Evolutionary conservation across 2,113 vertebrate species (phyloP).

Genomic region (Nothoprocta perdicaria): DNA sequence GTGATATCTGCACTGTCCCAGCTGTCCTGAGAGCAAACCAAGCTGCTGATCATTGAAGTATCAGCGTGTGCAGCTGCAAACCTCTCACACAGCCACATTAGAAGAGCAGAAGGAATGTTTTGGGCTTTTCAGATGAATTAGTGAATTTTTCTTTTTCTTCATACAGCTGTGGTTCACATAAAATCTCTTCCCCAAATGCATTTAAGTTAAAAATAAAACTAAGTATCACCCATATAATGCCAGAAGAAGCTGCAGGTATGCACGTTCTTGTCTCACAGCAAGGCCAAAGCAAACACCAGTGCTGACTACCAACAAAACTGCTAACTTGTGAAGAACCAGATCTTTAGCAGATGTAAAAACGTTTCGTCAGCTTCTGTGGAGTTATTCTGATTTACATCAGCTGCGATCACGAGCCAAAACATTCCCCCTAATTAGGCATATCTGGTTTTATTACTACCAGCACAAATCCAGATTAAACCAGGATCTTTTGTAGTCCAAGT

Average conservation of each 20-base stretch:
- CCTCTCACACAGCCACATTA: background rate
- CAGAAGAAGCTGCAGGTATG: background rate
- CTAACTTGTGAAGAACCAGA: background rate
- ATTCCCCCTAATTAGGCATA: background rate
- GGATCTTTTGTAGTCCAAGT: background rate
- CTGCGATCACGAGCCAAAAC: background rate
- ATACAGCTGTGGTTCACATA: background rate
- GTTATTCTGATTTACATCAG: background rate
- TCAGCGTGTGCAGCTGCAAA: background rate
- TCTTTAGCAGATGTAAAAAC: background rate
- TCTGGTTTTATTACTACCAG: background rate
- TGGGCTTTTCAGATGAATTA: background rate
- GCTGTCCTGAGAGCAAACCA: constrained; percentile 1
- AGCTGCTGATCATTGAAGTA: background rate
- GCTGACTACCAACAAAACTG: background rate
- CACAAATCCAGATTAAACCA: background rate
- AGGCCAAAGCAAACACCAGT: background rate
- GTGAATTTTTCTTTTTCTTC: background rate
- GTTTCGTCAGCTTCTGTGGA: background rate
- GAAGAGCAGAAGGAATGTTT: background rate
- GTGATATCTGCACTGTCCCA: background rate
- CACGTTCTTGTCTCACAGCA: background rate
- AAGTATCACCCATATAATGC: background rate
- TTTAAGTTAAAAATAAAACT: no score
- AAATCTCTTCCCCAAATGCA: background rate